Conservation (phyloP, 1,140 invertebrate genomes). For the Tetramorium simillimum region DNA sequence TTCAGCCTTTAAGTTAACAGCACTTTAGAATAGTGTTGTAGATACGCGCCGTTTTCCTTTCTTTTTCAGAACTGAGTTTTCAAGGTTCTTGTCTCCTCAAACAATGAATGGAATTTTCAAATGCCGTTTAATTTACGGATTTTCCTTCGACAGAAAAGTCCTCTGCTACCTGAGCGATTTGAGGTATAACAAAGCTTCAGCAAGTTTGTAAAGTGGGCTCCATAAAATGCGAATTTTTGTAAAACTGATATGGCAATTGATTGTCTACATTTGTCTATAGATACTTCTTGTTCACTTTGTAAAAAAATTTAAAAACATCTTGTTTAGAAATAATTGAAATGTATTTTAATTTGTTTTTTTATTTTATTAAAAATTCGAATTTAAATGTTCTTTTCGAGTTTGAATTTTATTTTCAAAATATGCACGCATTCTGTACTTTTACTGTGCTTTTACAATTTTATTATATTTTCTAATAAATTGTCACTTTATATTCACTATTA, state of each 20-base stretch:
- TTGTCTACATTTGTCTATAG: too few relatives aligned
- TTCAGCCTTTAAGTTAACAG: conserved; percentile 65
- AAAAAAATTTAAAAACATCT: too few relatives aligned
- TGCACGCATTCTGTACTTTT: too few relatives aligned
- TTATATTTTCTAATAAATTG: not conserved
- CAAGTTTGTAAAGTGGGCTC: too few relatives aligned
- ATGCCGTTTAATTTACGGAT: conserved; percentile 35
- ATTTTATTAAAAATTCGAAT: too few relatives aligned
- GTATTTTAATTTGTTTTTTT: too few relatives aligned
- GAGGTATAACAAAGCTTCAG: conserved; percentile 8
- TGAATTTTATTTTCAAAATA: too few relatives aligned
- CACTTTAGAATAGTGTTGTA: conserved; percentile 68
- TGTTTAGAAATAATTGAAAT: too few relatives aligned
- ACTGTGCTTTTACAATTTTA: not conserved
- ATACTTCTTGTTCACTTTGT: too few relatives aligned
- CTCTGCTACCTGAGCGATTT: not conserved
- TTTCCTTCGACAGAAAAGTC: not conserved
- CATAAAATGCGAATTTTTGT: too few relatives aligned
- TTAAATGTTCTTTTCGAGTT: too few relatives aligned
- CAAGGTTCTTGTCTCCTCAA: conserved; percentile 17
- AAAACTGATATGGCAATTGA: too few relatives aligned
- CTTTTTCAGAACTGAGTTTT: conserved; percentile 56
- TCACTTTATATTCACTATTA: not conserved
- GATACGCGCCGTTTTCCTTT: conserved; percentile 58
- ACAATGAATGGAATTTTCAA: conserved; percentile 54